Conservation (phyloP, 2,797 vertebrate species). For the Zalophus californianus region DNA sequence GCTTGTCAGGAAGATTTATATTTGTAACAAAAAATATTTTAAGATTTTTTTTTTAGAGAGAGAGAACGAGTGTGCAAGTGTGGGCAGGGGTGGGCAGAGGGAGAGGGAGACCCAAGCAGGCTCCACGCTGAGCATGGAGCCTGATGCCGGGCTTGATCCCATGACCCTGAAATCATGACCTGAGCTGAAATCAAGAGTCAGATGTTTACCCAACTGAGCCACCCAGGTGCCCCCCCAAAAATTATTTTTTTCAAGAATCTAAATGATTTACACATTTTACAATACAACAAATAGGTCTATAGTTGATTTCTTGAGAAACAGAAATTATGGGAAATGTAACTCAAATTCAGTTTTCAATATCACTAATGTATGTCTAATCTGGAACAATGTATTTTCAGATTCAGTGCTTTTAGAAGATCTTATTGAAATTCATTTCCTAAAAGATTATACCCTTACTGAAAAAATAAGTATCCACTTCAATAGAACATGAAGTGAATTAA, state of each 20-base stretch:
- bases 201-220: neutral
- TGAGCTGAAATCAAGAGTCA: neutral
- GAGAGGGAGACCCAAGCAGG: neutral
- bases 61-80: neutral
- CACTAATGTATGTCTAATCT: neutral
- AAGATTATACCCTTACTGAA: neutral
- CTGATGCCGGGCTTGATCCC: neutral
- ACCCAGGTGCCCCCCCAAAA: neutral
- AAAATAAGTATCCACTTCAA: neutral
- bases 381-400: neutral
- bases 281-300: neutral
- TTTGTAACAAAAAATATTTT: neutral
- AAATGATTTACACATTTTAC: neutral
- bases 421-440: neutral
- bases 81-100: neutral
- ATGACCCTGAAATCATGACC: neutral
- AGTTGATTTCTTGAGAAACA: conserved; percentile 20
- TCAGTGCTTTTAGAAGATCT: neutral
- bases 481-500: neutral
- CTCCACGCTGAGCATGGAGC: neutral
- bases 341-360: neutral
- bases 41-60: neutral
- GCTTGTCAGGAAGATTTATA: neutral
- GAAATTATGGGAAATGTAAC: neutral
- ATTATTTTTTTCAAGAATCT: neutral